These are phyloP conservation scores for Melipona bicolor DNA, from an alignment of 2,888 invertebrate genomes.

Conservation along the genomic window DNA sequence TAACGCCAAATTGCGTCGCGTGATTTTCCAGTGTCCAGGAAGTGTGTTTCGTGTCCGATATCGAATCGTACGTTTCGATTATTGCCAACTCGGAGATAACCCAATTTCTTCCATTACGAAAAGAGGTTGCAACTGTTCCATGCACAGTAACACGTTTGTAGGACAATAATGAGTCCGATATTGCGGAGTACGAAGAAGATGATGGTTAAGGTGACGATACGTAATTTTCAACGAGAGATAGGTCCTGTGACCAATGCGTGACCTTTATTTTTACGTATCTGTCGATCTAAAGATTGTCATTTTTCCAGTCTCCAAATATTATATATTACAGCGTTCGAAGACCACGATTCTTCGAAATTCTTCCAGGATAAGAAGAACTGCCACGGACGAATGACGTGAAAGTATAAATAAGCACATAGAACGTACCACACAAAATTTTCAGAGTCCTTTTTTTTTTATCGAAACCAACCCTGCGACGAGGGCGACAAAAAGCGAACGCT, in stretches of 20 bases:
- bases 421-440: background rate
- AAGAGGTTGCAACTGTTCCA: background rate
- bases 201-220: too few relatives aligned
- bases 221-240: too few relatives aligned
- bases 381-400: background rate
- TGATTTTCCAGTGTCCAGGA: background rate
- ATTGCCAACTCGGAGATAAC: background rate
- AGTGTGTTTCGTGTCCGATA: background rate
- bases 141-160: too few relatives aligned
- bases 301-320: too few relatives aligned
- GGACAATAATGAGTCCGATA: too few relatives aligned
- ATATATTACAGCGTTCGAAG: background rate
- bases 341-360: background rate
- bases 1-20: background rate
- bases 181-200: too few relatives aligned
- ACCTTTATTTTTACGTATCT: too few relatives aligned
- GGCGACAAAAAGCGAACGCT: conserved; percentile 44
- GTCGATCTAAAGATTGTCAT: too few relatives aligned
- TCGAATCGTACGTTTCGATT: background rate
- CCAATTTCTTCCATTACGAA: background rate
- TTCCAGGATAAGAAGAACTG: background rate
- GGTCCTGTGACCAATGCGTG: too few relatives aligned
- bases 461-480: conserved; percentile 2
- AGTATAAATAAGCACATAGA: background rate
- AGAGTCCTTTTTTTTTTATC: background rate